Evolutionary conservation across 1,140 invertebrate species (phyloP).

Genomic region (Hesperophylax magnus): DNA sequence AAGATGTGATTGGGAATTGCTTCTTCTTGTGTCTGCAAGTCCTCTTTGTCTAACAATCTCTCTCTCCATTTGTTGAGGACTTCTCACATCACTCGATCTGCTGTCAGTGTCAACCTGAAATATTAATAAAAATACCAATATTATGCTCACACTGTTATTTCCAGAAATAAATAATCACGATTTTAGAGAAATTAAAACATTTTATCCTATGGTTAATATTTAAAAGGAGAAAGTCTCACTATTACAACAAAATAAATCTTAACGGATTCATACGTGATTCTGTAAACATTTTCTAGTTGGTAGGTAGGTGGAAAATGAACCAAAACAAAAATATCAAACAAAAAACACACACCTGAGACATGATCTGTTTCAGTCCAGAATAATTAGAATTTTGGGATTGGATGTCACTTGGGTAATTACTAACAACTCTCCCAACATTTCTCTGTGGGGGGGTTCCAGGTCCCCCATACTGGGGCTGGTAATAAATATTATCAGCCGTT

Average conservation of each 20-base stretch:
- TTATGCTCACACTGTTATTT: background rate
- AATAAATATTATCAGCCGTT: constrained; percentile 54
- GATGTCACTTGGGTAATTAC: constrained; percentile 46
- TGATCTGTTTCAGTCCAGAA: constrained; percentile 23
- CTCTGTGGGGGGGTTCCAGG: constrained; percentile 38
- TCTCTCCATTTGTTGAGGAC: constrained; percentile 73
- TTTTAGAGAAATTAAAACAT: background rate
- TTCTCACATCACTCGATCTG: constrained; percentile 65
- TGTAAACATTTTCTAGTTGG: background rate
- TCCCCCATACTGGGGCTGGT: constrained; percentile 52
- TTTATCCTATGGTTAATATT: background rate
- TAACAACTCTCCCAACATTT: constrained; percentile 28
- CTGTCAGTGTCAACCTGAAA: constrained; percentile 49
- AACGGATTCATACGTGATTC: background rate
- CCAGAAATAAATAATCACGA: background rate
- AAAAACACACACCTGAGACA: constrained; percentile 39
- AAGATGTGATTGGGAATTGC: constrained; percentile 75
- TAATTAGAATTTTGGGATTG: constrained; percentile 34
- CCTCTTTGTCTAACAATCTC: constrained; percentile 71
- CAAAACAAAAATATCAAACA: background rate
- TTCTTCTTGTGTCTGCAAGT: constrained; percentile 70
- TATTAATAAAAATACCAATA: background rate
- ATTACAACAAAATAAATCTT: background rate
- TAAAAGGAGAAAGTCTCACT: no score
- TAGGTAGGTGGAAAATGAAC: background rate